Conservation (phyloP, 2,888 invertebrate genomes). For the Dicranocentrus wangi region DNA sequence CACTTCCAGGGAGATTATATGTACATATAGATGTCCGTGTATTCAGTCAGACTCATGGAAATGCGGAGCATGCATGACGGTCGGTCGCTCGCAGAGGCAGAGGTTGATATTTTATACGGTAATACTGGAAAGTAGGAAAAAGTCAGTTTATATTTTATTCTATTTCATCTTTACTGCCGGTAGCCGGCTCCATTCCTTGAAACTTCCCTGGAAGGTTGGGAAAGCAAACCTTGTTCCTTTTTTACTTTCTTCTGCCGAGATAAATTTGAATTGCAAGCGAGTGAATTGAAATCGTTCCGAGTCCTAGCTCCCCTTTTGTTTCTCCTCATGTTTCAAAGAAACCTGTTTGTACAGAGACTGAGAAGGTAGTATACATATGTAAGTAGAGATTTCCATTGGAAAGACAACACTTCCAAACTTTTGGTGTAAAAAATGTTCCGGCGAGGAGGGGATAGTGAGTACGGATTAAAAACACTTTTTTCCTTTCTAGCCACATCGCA, state of each 20-base stretch:
- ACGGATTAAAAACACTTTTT: too few relatives aligned
- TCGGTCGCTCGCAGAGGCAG: background rate
- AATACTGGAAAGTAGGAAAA: background rate
- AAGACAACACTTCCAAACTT: too few relatives aligned
- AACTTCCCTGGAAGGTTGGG: background rate
- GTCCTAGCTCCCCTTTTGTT: constrained; percentile 22
- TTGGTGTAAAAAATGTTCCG: too few relatives aligned
- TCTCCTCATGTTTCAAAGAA: background rate
- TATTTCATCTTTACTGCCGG: constrained; percentile 38
- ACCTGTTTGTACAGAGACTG: too few relatives aligned
- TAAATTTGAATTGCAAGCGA: constrained; percentile 50
- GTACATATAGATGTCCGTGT: too few relatives aligned
- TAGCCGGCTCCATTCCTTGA: background rate
- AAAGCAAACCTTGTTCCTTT: background rate
- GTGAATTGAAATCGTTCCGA: constrained; percentile 42
- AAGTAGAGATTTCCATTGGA: too few relatives aligned
- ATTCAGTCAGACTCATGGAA: constrained; percentile 3
- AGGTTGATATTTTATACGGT: constrained; percentile 15
- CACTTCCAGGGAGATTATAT: too few relatives aligned
- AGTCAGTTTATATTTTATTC: constrained; percentile 42
- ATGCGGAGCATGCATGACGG: constrained; percentile 8
- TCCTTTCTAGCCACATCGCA: too few relatives aligned
- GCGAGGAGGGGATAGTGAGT: too few relatives aligned
- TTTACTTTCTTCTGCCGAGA: background rate
- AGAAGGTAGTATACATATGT: too few relatives aligned